These are phyloP conservation scores for Drosophila nebulosa DNA, from an alignment of 1,140 invertebrate genomes.

Conservation along the genomic window DNA sequence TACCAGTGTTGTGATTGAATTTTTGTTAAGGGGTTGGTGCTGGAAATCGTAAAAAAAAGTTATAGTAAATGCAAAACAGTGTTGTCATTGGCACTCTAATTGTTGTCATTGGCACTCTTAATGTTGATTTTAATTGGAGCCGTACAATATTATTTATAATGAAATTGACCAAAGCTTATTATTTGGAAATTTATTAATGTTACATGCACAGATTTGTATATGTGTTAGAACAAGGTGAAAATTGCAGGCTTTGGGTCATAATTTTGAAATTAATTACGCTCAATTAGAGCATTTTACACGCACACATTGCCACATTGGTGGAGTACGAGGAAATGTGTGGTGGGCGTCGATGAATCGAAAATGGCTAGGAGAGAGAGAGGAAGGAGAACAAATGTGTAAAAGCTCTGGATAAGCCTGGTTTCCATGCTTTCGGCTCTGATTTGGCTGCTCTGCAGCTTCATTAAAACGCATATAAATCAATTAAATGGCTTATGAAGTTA, in stretches of 20 bases:
- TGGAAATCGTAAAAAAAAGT: too few species aligned
- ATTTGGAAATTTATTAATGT: too few species aligned
- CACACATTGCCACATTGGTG: neutral
- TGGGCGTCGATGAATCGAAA: too few species aligned
- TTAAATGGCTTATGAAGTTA: conserved; percentile 51
- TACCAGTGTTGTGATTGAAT: too few species aligned
- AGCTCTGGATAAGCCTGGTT: neutral
- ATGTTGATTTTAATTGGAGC: neutral
- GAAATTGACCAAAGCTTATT: neutral
- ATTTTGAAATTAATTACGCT: conserved; percentile 49
- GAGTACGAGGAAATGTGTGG: neutral
- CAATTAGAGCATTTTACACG: conserved; percentile 60
- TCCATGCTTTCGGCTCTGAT: too few species aligned
- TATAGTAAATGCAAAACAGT: too few species aligned
- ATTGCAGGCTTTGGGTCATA: conserved; percentile 19
- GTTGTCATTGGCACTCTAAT: neutral
- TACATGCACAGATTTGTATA: neutral
- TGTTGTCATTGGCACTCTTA: neutral
- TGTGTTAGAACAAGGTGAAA: conserved; percentile 1
- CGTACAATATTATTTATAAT: neutral
- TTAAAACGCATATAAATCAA: conserved; percentile 66
- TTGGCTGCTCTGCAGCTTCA: conserved; percentile 33
- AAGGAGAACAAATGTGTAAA: conserved; percentile 15
- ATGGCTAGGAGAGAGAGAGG: neutral
- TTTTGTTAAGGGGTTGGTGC: too few species aligned